Conservation (phyloP, 2,888 invertebrate genomes). For the Eristalis arbustorum region DNA sequence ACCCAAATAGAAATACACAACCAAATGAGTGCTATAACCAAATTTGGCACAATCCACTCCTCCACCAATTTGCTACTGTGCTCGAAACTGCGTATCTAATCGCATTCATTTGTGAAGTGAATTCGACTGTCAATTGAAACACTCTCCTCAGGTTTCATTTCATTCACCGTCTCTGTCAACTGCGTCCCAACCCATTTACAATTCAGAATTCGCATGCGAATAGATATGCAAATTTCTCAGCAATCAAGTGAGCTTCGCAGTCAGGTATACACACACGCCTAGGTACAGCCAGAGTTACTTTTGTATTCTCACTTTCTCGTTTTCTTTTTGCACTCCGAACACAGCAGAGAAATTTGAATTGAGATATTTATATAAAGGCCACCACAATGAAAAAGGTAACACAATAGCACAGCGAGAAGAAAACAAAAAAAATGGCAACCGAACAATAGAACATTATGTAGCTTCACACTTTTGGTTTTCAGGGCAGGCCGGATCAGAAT, state of each 20-base stretch:
- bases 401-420: neutral
- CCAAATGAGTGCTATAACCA: neutral
- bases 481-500: neutral
- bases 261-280: neutral
- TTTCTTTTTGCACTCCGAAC: constrained; percentile 5
- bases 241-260: neutral
- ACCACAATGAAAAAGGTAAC: neutral
- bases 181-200: neutral
- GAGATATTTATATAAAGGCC: neutral
- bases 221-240: neutral
- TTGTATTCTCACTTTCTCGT: constrained; percentile 18
- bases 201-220: neutral
- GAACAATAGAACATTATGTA: neutral
- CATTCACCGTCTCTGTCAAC: neutral
- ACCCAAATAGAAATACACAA: too few relatives aligned
- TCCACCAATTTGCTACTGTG: neutral
- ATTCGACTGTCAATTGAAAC: neutral
- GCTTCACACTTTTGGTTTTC: neutral
- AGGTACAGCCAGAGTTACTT: constrained; percentile 9
- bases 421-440: neutral
- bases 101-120: neutral
- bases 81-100: neutral
- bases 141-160: neutral
- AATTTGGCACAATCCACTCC: neutral
- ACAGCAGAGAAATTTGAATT: neutral